Evolutionary conservation across 2,797 vertebrate species (phyloP), one percentile per base, ranked within the genome.

Genomic region (Sebastes itinus): DNA sequence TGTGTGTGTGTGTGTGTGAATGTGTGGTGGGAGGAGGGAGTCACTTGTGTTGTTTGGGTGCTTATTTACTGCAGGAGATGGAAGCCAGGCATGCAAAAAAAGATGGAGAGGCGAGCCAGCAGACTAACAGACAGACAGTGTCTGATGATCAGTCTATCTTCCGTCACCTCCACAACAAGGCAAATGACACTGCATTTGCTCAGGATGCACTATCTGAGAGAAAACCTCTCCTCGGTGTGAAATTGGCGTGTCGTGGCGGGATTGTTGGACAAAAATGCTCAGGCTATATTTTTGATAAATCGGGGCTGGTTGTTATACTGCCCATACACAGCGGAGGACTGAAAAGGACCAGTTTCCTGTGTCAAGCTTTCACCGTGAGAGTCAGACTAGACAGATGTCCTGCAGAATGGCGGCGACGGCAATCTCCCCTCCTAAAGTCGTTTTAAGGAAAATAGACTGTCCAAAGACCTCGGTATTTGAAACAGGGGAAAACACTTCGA

Each of bases 61-160:
- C 82, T 88, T 92, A 87, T 92, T 92, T 89, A 85, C 80, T 72
- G 64, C 54, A 63, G 76, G 65, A 81, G 84, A 84, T 70, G 38
- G 77, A 68, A 86, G 85, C 64, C 68, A 84, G 55, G 66, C 85
- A 89, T 86, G 78, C 72, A 87, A 70, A 87, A 87, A 70, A 70
- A 72, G 61, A 88, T 64, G 30, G 58, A 67, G 70, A 80, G 65
- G 9, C 1, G 11, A 84, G 64, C 49, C 75, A 66, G 69, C 70
- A 82, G 80, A 30, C 77, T 81, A 75, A 60, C 56, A 66, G 68
- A 58, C 71, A 71, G 74, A 78, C 59, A 68, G 64, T 35, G 55
- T 81, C 42, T 84, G 78, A 80, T 75, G 73, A 86, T 83, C 69
- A 33, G 66, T 80, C 77, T 49, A 18, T 70, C 73, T 66, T 7